These are phyloP conservation scores for Cryptosula pallasiana DNA, from an alignment of 2,888 invertebrate genomes.

Conservation along the genomic window DNA sequence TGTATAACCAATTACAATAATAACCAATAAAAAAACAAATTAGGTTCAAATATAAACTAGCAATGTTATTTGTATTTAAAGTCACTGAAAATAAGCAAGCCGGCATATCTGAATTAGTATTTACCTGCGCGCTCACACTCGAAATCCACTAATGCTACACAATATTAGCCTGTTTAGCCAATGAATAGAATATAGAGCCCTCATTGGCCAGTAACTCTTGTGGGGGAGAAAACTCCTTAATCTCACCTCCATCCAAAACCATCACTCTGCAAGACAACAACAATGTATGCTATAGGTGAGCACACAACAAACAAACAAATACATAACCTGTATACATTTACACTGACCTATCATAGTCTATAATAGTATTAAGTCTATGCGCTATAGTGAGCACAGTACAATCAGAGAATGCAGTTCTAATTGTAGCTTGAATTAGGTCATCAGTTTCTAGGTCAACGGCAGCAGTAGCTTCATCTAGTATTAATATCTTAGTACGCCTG, in stretches of 20 bases:
- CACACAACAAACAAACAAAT: no score
- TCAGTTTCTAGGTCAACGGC: constrained; percentile 52
- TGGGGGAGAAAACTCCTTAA: constrained; percentile 25
- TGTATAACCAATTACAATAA: no score
- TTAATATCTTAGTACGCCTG: constrained; percentile 46
- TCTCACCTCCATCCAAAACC: constrained; percentile 24
- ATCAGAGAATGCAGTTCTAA: constrained; percentile 65
- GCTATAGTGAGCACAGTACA: constrained; percentile 89
- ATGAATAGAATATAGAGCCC: constrained; percentile 16
- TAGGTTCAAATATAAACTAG: no score
- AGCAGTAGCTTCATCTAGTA: constrained; percentile 52
- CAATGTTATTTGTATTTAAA: no score
- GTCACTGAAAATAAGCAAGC: no score
- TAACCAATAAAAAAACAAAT: no score
- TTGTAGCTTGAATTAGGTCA: constrained; percentile 49
- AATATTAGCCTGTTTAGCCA: constrained; percentile 24
- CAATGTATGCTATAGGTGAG: no score
- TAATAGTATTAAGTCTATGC: constrained; percentile 84
- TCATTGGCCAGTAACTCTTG: neutral
- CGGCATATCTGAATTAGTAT: no score
- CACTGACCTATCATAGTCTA: constrained; percentile 53
- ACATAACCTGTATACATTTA: no score
- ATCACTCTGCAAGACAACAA: constrained; percentile 24
- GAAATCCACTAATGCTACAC: no score
- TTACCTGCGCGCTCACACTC: no score